These are phyloP conservation scores for Cranoglanis bouderius DNA, from an alignment of 2,113 vertebrate genomes.

Conservation along the genomic window DNA sequence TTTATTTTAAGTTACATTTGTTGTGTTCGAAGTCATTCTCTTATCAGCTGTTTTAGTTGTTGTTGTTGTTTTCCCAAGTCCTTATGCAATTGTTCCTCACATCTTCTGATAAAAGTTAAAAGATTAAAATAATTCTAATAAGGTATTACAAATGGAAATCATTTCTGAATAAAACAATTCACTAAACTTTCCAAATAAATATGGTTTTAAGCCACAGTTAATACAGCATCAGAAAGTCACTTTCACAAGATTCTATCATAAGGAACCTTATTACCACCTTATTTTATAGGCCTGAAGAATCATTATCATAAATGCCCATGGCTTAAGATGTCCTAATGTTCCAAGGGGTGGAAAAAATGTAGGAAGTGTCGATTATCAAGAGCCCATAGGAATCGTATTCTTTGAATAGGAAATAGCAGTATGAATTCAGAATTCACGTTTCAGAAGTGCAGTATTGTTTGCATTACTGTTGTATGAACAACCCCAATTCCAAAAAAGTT, in stretches of 20 bases:
- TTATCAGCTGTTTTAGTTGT: background rate
- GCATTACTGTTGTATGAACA: background rate
- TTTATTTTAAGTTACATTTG: background rate
- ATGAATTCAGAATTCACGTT: background rate
- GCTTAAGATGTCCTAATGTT: conserved; percentile 11
- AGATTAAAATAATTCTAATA: too few relatives aligned
- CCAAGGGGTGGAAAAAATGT: background rate
- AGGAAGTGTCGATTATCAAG: background rate
- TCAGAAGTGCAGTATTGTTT: background rate
- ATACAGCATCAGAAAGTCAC: conserved; percentile 62
- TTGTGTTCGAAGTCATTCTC: background rate
- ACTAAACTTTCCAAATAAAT: conserved; percentile 48
- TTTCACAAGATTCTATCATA: conserved; percentile 61
- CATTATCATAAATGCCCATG: background rate
- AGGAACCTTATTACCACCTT: conserved; percentile 15
- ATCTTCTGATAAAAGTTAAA: too few relatives aligned
- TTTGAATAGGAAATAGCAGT: background rate
- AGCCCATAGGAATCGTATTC: background rate
- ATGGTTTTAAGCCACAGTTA: conserved; percentile 62
- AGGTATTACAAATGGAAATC: too few relatives aligned
- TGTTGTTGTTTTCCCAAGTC: background rate
- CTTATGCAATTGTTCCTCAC: background rate
- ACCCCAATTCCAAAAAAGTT: too few relatives aligned
- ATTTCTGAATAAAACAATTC: too few relatives aligned
- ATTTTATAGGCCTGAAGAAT: conserved; percentile 43